Conservation (phyloP, 2,797 vertebrate genomes). For the Lagocephalus sceleratus region DNA sequence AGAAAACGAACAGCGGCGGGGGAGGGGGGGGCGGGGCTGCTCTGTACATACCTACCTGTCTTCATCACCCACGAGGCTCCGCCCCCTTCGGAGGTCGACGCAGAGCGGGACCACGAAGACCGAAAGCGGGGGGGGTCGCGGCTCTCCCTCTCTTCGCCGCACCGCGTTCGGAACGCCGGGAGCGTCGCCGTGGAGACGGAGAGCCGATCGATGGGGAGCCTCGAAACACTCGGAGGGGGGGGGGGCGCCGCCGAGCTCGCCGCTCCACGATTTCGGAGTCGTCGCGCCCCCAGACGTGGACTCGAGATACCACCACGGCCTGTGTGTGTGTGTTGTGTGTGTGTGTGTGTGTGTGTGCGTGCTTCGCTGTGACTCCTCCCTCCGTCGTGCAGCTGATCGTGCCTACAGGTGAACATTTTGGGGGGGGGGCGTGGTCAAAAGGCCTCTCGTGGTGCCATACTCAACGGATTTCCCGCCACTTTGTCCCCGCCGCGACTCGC, state of each 20-base stretch:
- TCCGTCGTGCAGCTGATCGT: too few relatives aligned
- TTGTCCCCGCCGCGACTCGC: constrained; percentile 9
- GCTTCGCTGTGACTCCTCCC: background rate
- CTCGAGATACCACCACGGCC: too few relatives aligned
- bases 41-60: constrained; percentile 68
- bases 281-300: constrained; percentile 3
- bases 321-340: too few relatives aligned
- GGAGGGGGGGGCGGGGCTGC: constrained; percentile 12
- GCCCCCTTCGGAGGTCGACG: too few relatives aligned
- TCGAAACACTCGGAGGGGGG: background rate
- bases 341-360: constrained; percentile 1
- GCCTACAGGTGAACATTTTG: too few relatives aligned
- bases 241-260: too few relatives aligned
- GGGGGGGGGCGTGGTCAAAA: too few relatives aligned
- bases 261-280: constrained; percentile 3
- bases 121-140: too few relatives aligned
- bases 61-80: constrained; percentile 47
- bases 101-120: constrained; percentile 18
- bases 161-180: constrained; percentile 16
- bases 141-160: too few relatives aligned
- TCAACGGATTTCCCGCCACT: background rate
- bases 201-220: constrained; percentile 13
- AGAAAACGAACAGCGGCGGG: background rate
- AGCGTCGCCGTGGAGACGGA: constrained; percentile 9
- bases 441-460: too few relatives aligned